Conservation (phyloP, 1,140 invertebrate genomes). For the Penaeus vannamei region DNA sequence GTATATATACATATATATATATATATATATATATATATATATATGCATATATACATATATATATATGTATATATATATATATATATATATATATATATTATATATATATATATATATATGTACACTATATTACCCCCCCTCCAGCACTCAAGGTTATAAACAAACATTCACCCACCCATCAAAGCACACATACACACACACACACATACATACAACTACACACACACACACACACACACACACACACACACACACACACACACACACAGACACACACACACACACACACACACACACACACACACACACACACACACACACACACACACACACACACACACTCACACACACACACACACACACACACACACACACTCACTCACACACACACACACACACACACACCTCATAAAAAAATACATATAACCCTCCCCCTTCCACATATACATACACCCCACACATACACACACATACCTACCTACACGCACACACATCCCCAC, state of each 20-base stretch:
- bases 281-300: background rate
- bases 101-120: no score
- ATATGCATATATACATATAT: constrained; percentile 13
- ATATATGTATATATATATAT: no score
- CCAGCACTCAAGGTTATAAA: background rate
- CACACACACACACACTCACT: background rate
- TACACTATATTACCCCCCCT: background rate
- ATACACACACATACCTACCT: no score
- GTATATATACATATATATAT: constrained; percentile 14
- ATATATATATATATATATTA: no score
- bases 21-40: constrained; percentile 16
- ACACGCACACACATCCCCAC: no score
- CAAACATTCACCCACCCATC: background rate
- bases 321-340: no score
- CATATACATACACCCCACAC: no score
- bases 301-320: no score
- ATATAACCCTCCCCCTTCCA: background rate
- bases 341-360: no score
- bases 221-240: background rate
- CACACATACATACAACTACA: background rate
- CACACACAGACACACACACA: background rate
- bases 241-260: background rate
- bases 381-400: background rate
- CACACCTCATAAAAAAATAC: background rate
- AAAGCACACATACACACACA: no score